These are phyloP conservation scores for Falco rusticolus DNA, from an alignment of 2,797 vertebrate genomes.

Conservation along the genomic window DNA sequence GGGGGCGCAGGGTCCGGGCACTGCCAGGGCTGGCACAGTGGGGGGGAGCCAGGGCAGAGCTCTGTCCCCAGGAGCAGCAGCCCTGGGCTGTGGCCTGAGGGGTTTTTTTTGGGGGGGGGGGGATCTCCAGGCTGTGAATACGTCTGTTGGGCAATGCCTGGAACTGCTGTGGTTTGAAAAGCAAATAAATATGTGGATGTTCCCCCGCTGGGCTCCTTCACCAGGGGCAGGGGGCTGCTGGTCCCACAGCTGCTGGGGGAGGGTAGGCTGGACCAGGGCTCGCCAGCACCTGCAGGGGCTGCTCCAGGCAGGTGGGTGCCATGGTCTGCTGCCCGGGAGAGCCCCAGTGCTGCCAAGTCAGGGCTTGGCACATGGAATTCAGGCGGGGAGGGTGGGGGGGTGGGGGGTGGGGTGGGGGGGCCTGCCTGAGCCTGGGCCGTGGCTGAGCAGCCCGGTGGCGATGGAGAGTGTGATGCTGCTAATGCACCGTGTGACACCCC, in stretches of 20 bases:
- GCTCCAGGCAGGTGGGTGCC: neutral
- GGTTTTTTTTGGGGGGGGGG: neutral
- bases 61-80: neutral
- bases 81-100: neutral
- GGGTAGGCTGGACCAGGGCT: neutral
- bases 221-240: neutral
- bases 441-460: neutral
- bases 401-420: too few relatives aligned
- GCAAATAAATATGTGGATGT: slow-evolving; percentile 25
- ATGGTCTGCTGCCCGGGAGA: neutral
- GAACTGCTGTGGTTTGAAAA: neutral
- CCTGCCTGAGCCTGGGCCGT: neutral
- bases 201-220: neutral
- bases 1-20: neutral
- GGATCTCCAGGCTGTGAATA: neutral
- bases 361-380: neutral
- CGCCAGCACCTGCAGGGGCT: fast-evolving
- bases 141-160: neutral
- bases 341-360: neutral
- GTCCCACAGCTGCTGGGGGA: fast-evolving
- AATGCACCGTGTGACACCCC: too few relatives aligned
- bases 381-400: too few relatives aligned
- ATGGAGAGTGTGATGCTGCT: neutral
- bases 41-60: neutral
- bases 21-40: neutral